phyloP scores from a whole-genome alignment of 2,113 vertebrate genomes.

The Rostratula benghalensis region DNA sequence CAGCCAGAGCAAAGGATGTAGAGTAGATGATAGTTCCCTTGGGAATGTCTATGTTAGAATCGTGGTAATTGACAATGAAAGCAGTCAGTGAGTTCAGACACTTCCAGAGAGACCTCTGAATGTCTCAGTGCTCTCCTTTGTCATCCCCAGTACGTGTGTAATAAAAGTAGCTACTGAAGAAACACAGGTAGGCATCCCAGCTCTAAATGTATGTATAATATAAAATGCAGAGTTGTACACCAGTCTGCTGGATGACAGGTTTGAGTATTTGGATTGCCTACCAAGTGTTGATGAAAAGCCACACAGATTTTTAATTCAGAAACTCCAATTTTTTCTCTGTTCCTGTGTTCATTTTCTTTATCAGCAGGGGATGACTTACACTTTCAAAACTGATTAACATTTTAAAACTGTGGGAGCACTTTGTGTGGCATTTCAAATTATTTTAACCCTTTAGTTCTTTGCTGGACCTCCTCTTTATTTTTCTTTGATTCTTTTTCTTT shows the following conservation, averaged over 20 bases:
- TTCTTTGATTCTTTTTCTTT: not conserved
- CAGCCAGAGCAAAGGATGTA: not conserved
- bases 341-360: slow-evolving; percentile 65
- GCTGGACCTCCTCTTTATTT: not conserved
- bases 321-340: slow-evolving; percentile 46
- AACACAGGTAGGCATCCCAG: not conserved
- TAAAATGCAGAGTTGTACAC: not conserved
- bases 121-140: not conserved
- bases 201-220: not conserved
- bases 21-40: not conserved
- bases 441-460: slow-evolving; percentile 38
- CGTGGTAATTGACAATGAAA: slow-evolving; percentile 30
- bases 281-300: slow-evolving; percentile 51
- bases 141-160: not conserved
- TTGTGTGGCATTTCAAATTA: slow-evolving; percentile 13
- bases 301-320: slow-evolving; percentile 52
- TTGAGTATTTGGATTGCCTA: slow-evolving; percentile 41
- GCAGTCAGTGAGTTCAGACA: slow-evolving; percentile 1
- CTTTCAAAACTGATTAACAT: slow-evolving; percentile 67
- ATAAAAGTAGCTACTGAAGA: slow-evolving; percentile 12
- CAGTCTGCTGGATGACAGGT: not conserved
- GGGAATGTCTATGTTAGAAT: not conserved
- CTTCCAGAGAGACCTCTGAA: not conserved
- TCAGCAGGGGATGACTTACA: slow-evolving; percentile 59
- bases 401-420: slow-evolving; percentile 54